Base-by-base conservation (phyloP, 2,113 vertebrate genomes). In the Neodontobutis hainanensis region DNA sequence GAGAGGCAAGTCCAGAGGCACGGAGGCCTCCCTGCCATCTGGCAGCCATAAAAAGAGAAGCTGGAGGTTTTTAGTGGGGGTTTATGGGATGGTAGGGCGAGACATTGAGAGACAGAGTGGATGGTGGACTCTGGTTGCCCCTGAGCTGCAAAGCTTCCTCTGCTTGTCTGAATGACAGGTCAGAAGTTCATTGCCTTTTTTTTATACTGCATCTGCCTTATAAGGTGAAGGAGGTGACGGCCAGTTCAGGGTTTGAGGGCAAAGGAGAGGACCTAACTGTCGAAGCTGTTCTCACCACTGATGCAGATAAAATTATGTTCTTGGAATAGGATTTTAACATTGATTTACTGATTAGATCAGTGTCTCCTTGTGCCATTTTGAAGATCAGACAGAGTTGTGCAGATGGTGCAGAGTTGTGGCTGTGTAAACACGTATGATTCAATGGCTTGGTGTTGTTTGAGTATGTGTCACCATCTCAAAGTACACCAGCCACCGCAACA, bases 141-240 rank as follows among this genome's bases (percentile, higher is more conserved):
- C 85, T 77, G 11, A 86, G 89, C 80, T 86, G 85, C 85, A 88
- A 68, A 78, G 88, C 83, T 87, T 92, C 87, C 90, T 86, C 84
- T 74, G 74, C 80, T 38, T 65, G 81, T 83, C 86, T 90, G 84
- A 89, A 87, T 77, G 80, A 89, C 87, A 87, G 91, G 91, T 92
- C 92, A 93, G 91, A 92, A 93, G 92, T 92, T 92, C 91, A 93
- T 85, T 91, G 89, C 89, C 91, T 82, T 82, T 80, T 27, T 83
- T 80, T 77, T 70, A 70, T 68, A 75, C 57, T 56, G 75, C 84
- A 83, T 88, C 85, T 84, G 82, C 71, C 79, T 77, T 58, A 73
- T 78, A 77, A 85, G 82, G 81, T 76, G 83, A 83, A 75, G 81
- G 78, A 78, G 75, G 81, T 77, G 82, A 78, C 70, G 36, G 55